Base-by-base conservation (phyloP, 2,113 vertebrate species). In the Pholis gunnellus region DNA sequence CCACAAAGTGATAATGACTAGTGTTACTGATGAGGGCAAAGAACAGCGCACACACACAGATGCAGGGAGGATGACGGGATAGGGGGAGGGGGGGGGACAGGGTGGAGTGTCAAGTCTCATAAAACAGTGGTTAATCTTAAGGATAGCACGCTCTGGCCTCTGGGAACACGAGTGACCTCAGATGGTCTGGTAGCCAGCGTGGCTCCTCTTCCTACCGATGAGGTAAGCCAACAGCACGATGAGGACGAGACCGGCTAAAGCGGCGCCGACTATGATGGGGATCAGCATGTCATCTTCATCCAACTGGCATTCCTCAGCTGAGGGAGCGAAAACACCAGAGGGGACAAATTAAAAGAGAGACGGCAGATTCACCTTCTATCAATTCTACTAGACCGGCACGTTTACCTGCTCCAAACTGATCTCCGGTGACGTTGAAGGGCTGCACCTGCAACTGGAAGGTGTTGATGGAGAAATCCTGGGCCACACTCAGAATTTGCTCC, bases 171-270 rank as follows among this genome's bases (percentile, higher is more conserved):
- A 83, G 73, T 78, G 59, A 81, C 69, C 76, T 97, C 96, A 99
- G 91, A 99, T 99, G 60, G 97, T 99, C 93, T 99, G 98, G 92
- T 99, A 99, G 89, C 98, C 98, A 2, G 98, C 97, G 2, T 99
- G 98, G 93, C 98, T 99, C 91, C 97, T 96, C 96, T 97, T 99
- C 81, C 97, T 95, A 85, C 98, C 98, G 34, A 99, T 97, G 85
- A 99, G 96, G 94, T 99, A 99, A 59, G 98, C 98, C 65, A 99
- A 91, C 84, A 99, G 95, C 44, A 99, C 98, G 27, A 99, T 94
- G 17, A 99, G 95, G 84, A 99, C 98, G 2, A 99, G 97, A 57
- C 96, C 97, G 0, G 98, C 98, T 36, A 99, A 94, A 27, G 97
- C 97, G 20, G 96, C 97, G 34, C 98, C 98, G 14, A 99, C 98